Conservation (phyloP, 2,113 vertebrate genomes). For the Mungos mungo region DNA sequence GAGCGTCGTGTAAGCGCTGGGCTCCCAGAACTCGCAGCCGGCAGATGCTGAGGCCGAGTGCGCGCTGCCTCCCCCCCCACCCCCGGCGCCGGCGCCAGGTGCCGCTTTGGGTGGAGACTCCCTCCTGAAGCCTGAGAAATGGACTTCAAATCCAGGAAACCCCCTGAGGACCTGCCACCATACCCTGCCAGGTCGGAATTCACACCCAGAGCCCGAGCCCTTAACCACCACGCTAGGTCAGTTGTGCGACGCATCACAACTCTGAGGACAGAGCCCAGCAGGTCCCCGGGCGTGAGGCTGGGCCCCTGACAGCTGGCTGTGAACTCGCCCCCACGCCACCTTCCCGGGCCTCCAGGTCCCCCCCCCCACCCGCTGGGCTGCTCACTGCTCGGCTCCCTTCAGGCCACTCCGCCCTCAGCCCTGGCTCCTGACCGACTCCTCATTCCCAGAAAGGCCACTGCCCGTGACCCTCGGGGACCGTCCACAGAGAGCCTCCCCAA, state of each 20-base stretch:
- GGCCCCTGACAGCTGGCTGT: not conserved
- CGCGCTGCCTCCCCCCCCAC: not conserved
- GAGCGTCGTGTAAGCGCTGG: not conserved
- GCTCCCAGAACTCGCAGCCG: not conserved
- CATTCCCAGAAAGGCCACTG: not conserved
- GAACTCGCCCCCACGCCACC: rapidly evolving
- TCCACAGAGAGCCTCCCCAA: not conserved
- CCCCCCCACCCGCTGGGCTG: not conserved
- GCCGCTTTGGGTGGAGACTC: not conserved
- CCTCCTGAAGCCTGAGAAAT: not conserved
- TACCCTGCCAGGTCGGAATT: rapidly evolving
- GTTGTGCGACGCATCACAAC: too few species aligned
- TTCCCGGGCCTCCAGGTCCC: not conserved
- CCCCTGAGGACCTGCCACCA: not conserved
- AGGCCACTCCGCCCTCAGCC: not conserved
- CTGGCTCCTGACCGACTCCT: not conserved
- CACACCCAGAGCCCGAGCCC: not conserved
- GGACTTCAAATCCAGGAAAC: not conserved
- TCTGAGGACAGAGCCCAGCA: not conserved
- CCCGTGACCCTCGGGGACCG: not conserved
- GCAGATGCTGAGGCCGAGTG: rapidly evolving
- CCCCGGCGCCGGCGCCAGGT: too few species aligned
- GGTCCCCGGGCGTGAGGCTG: not conserved
- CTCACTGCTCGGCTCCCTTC: too few species aligned
- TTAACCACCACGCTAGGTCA: not conserved